These are phyloP conservation scores for Cettia cetti DNA, from an alignment of 2,113 vertebrate species.

Conservation along the genomic window DNA sequence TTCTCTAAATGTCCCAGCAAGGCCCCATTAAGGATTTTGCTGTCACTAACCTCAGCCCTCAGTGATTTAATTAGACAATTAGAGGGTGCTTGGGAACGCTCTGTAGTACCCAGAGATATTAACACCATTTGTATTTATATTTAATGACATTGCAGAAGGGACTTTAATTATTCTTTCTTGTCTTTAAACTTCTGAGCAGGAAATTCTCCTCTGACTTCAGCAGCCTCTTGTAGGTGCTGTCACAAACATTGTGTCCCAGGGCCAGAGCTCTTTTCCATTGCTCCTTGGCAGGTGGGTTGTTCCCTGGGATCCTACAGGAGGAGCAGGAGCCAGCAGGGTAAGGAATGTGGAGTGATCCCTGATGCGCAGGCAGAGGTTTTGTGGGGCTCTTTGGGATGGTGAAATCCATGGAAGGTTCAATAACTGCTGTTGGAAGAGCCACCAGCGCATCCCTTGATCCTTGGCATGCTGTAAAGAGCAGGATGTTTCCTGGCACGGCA, in stretches of 20 bases:
- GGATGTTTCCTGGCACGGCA: neutral
- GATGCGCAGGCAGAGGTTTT: neutral
- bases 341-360: accelerated
- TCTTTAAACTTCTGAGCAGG: conserved; percentile 9
- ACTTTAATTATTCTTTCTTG: conserved; percentile 53
- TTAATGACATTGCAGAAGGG: conserved; percentile 43
- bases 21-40: conserved; percentile 51
- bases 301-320: neutral
- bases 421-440: neutral
- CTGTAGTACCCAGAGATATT: conserved; percentile 58
- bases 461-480: neutral
- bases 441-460: neutral
- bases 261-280: neutral
- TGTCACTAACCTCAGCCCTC: conserved; percentile 60
- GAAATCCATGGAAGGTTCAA: neutral
- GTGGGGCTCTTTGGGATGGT: neutral
- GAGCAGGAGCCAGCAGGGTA: neutral
- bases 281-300: neutral
- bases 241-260: neutral
- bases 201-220: neutral
- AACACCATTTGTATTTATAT: conserved; percentile 64
- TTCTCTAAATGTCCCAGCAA: conserved; percentile 53
- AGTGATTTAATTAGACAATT: conserved; percentile 70
- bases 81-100: conserved; percentile 56
- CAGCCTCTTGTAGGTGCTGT: neutral